Evolutionary conservation across 2,113 vertebrate genomes (phyloP).

Genomic region (Phyllostomus discolor): DNA sequence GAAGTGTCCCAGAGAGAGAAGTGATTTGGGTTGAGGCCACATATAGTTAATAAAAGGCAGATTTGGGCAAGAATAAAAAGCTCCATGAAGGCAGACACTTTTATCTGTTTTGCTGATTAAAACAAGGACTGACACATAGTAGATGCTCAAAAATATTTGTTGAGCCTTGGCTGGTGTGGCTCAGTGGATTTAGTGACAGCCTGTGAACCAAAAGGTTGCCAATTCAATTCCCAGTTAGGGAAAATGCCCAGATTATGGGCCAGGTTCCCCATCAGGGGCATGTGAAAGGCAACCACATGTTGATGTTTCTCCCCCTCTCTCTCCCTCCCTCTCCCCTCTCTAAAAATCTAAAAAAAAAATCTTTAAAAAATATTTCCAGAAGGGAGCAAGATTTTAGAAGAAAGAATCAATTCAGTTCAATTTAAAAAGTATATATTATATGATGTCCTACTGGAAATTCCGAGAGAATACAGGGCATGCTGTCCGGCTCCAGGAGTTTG

Average conservation of each 20-base stretch:
- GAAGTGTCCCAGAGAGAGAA: background rate
- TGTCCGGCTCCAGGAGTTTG: background rate
- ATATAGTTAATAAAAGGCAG: background rate
- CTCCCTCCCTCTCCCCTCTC: too few relatives aligned
- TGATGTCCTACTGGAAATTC: background rate
- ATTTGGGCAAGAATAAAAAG: background rate
- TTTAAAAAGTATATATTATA: background rate
- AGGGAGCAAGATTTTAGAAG: background rate
- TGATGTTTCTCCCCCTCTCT: too few relatives aligned
- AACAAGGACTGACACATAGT: background rate
- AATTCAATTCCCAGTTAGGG: too few relatives aligned
- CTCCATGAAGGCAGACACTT: background rate
- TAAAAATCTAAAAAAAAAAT: too few relatives aligned
- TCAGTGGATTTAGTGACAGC: too few relatives aligned
- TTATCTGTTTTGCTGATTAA: background rate
- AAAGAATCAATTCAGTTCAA: background rate
- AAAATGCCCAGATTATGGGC: too few relatives aligned
- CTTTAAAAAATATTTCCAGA: background rate
- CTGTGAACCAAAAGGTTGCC: too few relatives aligned
- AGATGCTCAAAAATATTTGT: background rate
- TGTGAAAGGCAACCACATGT: too few relatives aligned
- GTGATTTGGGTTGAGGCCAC: background rate
- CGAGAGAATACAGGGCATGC: background rate
- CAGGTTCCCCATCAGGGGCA: too few relatives aligned
- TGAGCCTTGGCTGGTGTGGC: background rate